Percentiles rank a stretch among this genome's conserved stretches.
Evolutionary conservation across 2,113 vertebrate genomes (phyloP).

Genomic region (Ploceus nigricollis): DNA sequence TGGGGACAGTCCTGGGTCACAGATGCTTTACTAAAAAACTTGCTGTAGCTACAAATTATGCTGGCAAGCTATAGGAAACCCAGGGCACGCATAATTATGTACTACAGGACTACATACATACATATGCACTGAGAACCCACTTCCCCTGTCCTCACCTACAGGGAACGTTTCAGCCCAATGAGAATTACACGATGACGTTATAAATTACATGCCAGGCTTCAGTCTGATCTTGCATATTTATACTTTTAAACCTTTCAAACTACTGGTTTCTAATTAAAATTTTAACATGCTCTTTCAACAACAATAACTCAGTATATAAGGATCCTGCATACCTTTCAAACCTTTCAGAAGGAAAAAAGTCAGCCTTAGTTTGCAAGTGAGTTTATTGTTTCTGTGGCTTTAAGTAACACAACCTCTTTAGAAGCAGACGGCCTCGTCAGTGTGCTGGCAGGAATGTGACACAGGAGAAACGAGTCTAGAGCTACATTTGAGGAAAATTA

Average conservation of each 20-base stretch:
- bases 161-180: not conserved
- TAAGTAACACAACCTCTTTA: not conserved
- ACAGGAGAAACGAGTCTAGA: not conserved
- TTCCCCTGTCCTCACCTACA: not conserved
- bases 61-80: not conserved
- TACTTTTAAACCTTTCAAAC: not conserved
- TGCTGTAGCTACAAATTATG: not conserved
- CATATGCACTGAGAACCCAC: not conserved
- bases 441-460: not conserved
- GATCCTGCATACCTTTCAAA: slow-evolving; percentile 9
- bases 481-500: not conserved
- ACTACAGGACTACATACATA: not conserved
- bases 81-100: not conserved
- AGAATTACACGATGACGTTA: not conserved
- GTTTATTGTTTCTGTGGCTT: slow-evolving; percentile 27
- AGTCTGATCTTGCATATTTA: not conserved
- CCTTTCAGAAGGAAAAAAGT: not conserved
- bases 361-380: not conserved
- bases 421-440: not conserved
- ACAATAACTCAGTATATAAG: not conserved
- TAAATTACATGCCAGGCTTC: slow-evolving; percentile 5
- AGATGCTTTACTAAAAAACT: not conserved
- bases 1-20: not conserved
- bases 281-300: not conserved
- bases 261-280: slow-evolving; percentile 45